These are phyloP conservation scores for Pseudoatta argentina DNA, from an alignment of 1,140 invertebrate species.

Conservation along the genomic window DNA sequence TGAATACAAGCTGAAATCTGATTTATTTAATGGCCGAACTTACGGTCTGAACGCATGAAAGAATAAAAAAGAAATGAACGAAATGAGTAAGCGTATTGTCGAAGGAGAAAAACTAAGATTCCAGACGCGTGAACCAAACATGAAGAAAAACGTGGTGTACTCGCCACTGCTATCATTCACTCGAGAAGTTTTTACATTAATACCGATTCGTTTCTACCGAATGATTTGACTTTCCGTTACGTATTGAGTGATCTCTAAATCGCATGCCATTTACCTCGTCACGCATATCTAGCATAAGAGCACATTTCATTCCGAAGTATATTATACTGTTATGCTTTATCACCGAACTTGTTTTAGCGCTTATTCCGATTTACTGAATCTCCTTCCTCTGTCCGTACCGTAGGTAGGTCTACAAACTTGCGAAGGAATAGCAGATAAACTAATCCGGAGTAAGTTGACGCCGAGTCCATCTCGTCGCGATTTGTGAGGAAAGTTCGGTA, in stretches of 20 bases:
- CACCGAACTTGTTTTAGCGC: constrained; percentile 30
- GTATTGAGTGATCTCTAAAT: constrained; percentile 51
- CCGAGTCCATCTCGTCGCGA: not conserved
- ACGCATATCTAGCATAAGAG: constrained; percentile 38
- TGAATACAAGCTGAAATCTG: constrained; percentile 27
- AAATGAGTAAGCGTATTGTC: not conserved
- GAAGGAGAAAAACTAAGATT: not conserved
- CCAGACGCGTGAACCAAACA: not conserved
- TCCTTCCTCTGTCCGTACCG: constrained; percentile 15
- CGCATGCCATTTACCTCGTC: constrained; percentile 58
- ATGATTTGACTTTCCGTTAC: constrained; percentile 4
- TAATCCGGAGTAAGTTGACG: constrained; percentile 15
- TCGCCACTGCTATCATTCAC: constrained; percentile 10
- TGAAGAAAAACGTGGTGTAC: not conserved
- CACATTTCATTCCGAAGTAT: constrained; percentile 41
- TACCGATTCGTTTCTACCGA: constrained; percentile 20
- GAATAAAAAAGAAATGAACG: not conserved
- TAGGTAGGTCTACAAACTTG: not conserved
- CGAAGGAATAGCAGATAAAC: not conserved
- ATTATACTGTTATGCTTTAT: constrained; percentile 19
- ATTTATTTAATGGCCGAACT: constrained; percentile 12
- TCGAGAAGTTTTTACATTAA: constrained; percentile 14
- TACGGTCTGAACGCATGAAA: not conserved
- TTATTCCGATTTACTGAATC: constrained; percentile 35
- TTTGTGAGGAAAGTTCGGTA: constrained; percentile 21